Conservation (phyloP, 1,140 invertebrate species). For the Pteromalus puparum region DNA sequence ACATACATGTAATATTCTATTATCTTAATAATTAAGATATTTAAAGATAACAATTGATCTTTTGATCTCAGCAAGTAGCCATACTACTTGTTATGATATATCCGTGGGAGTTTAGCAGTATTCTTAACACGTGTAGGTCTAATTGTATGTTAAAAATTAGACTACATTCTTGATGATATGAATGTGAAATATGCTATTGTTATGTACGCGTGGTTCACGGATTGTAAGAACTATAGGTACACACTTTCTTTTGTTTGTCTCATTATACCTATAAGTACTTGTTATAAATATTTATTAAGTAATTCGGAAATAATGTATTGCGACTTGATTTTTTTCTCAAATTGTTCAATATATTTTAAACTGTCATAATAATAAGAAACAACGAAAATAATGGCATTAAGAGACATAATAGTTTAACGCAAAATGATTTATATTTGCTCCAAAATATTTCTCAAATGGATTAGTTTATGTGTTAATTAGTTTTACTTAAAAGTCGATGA, state of each 20-base stretch:
- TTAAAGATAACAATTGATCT: slow-evolving; percentile 36
- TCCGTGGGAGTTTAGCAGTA: neutral
- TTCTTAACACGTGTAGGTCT: slow-evolving; percentile 24
- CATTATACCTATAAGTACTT: neutral
- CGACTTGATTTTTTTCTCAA: neutral
- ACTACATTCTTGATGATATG: slow-evolving; percentile 19
- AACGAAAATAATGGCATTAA: slow-evolving; percentile 25
- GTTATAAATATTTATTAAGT: slow-evolving; percentile 10
- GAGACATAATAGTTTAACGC: neutral
- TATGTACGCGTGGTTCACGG: neutral
- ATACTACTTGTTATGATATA: slow-evolving; percentile 42
- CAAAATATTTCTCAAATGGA: neutral
- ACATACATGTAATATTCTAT: slow-evolving; percentile 28
- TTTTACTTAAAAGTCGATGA: neutral
- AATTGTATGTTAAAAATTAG: slow-evolving; percentile 34
- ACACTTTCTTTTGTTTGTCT: neutral
- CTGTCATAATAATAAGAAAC: slow-evolving; percentile 2
- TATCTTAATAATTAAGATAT: slow-evolving; percentile 38
- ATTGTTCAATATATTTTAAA: neutral
- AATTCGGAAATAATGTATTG: neutral
- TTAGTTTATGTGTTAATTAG: neutral
- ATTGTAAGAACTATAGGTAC: neutral
- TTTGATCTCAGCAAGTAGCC: slow-evolving; percentile 46
- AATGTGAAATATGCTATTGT: neutral
- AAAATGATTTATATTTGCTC: neutral